Evolutionary conservation across 2,797 vertebrate genomes (phyloP).

Genomic region (Hyperoplus lanceolatus): DNA sequence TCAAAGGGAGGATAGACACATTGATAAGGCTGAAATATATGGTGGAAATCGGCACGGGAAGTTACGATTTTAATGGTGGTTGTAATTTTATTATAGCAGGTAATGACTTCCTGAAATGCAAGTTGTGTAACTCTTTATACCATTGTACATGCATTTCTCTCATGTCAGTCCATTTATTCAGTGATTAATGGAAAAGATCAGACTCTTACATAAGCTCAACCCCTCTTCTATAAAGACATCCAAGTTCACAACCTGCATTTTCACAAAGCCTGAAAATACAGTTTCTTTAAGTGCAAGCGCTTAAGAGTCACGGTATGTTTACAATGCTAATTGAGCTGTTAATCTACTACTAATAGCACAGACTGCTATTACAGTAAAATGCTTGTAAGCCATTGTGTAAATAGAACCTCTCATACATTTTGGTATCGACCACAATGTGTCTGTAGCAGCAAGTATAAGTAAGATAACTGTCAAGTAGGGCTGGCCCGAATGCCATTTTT

Average conservation of each 20-base stretch:
- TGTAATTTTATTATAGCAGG: not conserved
- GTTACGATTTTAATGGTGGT: not conserved
- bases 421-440: not conserved
- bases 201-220: not conserved
- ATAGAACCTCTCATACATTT: constrained; percentile 1
- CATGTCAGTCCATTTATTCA: not conserved
- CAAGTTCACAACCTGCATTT: not conserved
- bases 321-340: constrained; percentile 14
- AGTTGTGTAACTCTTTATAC: not conserved
- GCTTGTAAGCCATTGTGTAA: constrained; percentile 8
- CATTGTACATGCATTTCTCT: not conserved
- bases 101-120: not conserved
- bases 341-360: constrained; percentile 11
- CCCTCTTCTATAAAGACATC: not conserved
- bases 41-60: not conserved
- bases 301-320: constrained; percentile 18
- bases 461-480: not conserved
- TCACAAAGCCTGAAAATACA: not conserved
- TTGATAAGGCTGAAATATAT: not conserved
- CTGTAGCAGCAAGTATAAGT: not conserved
- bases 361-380: not conserved
- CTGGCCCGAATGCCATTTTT: too few species aligned
- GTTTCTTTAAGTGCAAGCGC: not conserved
- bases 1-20: not conserved
- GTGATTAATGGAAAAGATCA: not conserved